These are phyloP conservation scores for human DNA, from an alignment of 2,113 vertebrate species.

Conservation along the genomic window GRCh38 chr15:68449501-68450000, in stretches of 20 bases:
- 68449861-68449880: neutral
- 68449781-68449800: neutral
- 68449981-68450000: neutral
- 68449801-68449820: neutral
- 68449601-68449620: neutral
- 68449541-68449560: neutral
- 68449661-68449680: neutral
- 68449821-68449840: neutral
- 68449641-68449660: neutral
- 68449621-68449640: neutral
- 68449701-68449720: neutral
- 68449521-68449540: slow-evolving; percentile 7
- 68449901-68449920: neutral
- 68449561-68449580: neutral
- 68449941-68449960: neutral
- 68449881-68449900: too few species aligned
- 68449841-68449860: neutral
- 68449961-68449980: neutral
- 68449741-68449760: neutral
- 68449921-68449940: neutral
- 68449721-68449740: neutral
- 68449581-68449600: neutral
- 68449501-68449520: neutral
- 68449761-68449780: neutral
- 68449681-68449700: neutral